phyloP scores from a whole-genome alignment of 2,888 invertebrate genomes.

The Dendrolimus pini region DNA sequence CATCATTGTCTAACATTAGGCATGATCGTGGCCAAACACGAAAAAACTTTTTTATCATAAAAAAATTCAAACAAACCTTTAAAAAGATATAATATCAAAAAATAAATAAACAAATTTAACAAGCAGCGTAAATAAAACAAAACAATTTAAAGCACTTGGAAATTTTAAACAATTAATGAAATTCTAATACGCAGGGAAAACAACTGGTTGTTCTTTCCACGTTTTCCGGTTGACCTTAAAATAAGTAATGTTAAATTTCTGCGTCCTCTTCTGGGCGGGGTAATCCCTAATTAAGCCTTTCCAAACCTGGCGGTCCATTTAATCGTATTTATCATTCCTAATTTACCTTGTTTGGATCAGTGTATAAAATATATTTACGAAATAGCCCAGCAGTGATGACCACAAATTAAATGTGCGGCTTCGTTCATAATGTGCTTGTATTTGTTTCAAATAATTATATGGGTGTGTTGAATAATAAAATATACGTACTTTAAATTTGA shows the following conservation, averaged over 20 bases:
- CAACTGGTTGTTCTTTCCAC: neutral
- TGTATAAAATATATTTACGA: neutral
- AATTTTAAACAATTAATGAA: neutral
- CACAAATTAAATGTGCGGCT: neutral
- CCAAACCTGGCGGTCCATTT: conserved; percentile 27
- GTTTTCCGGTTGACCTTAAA: conserved; percentile 1
- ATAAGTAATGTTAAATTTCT: conserved; percentile 7
- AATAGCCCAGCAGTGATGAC: neutral
- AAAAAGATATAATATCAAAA: no score
- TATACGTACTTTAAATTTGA: no score
- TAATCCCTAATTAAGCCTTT: conserved; percentile 39
- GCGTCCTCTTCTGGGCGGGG: conserved; percentile 22
- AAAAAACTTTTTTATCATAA: no score
- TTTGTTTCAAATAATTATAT: no score
- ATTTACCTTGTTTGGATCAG: conserved; percentile 31
- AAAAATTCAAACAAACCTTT: no score
- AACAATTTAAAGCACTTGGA: neutral
- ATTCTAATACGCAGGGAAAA: neutral
- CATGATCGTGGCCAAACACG: no score
- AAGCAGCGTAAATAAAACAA: neutral
- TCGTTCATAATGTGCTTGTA: neutral
- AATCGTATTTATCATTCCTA: conserved; percentile 36
- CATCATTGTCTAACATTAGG: no score
- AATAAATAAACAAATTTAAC: no score
- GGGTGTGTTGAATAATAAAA: no score